Conservation (phyloP, 2,797 vertebrate species). For the Salmo trutta region DNA sequence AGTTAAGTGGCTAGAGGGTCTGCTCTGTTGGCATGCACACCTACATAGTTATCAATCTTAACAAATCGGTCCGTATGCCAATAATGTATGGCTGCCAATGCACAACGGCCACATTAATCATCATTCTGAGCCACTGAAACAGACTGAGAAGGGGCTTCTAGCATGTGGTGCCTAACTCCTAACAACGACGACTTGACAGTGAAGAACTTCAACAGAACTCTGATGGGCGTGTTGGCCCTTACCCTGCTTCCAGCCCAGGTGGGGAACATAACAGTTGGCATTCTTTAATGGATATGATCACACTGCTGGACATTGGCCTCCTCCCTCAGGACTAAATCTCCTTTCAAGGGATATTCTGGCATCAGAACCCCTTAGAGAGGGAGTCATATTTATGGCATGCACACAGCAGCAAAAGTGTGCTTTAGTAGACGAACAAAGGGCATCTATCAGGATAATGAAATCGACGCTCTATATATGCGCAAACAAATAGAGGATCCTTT, state of each 20-base stretch:
- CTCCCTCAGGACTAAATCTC: background rate
- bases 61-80: conserved; percentile 70
- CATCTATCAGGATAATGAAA: background rate
- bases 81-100: conserved; percentile 69
- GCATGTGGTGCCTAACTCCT: background rate
- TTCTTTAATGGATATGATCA: too few species aligned
- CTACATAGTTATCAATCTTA: conserved; percentile 71
- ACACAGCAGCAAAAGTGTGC: background rate
- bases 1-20: conserved; percentile 21
- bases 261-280: background rate
- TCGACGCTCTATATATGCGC: background rate
- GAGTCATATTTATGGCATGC: background rate
- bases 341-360: background rate
- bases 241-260: background rate
- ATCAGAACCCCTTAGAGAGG: background rate
- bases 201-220: background rate
- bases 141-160: conserved; percentile 23
- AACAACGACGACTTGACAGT: background rate
- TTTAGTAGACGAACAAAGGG: background rate
- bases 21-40: conserved; percentile 9
- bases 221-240: background rate
- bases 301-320: background rate
- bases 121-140: conserved; percentile 63
- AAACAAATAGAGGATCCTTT: conserved; percentile 50
- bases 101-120: conserved; percentile 69